Base-by-base conservation (phyloP, 2,888 invertebrate species). In the Eristalis intricaria region DNA sequence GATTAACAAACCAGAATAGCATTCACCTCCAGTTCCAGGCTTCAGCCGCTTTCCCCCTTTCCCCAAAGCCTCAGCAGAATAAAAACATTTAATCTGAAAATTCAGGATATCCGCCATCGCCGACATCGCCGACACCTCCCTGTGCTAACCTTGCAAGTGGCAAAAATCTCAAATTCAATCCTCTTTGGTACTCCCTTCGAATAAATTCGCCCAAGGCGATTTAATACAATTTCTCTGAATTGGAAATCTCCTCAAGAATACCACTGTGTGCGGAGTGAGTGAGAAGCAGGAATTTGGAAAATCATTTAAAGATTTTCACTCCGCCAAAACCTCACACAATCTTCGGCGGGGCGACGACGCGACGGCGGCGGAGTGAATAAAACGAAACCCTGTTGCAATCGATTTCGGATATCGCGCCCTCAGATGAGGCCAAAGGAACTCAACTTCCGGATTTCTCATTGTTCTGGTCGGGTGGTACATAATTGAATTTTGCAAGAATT, bases 401-500 rank as follows among this genome's bases (percentile, higher is more conserved):
- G 82, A 78, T 78, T 85, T 73, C 40, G 63, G 76, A 58, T 76
- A 77, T 63, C 69, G 22, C 68, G 68, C 50, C 8, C 32, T 40
- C 38, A 69, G 26, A 43, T 40, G 73, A 77, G 35, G 63, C 82
- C 61, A 70, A 70, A 43, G 60, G 61, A 74, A 66, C 22, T 50
- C 69, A 60, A 79, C 79, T 66, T 77, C 77, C 76, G 40, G 40
- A 58, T 70, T 78, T 63, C 10, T 61, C 29, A 22, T 58, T 13
- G 50, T n/a, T 23, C 40, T 38, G 32, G 10, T 19, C n/a, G 64
- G 40, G 5, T 43, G 58, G 38, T 58, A 50, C 23, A 61, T 13
- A 86, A 86, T 82, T 86, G 85, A 82, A 86, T 86, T 78, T 82
- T 23, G 50, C 10, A 13, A 69, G 71, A 86, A 86, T 86, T 86